These are phyloP conservation scores for Ectropis grisescens DNA, from an alignment of 1,140 invertebrate species.

Conservation along the genomic window DNA sequence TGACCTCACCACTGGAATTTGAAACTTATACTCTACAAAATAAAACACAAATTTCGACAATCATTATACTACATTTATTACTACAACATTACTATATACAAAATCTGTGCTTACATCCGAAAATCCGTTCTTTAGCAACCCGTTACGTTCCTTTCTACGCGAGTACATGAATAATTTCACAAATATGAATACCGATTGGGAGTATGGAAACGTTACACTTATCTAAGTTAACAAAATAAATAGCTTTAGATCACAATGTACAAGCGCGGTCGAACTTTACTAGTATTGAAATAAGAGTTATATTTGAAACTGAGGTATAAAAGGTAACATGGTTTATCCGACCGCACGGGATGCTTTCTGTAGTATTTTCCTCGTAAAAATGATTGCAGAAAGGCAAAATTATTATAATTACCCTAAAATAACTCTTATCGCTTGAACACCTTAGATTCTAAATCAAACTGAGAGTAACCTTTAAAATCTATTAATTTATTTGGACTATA, in stretches of 20 bases:
- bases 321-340: slow-evolving; percentile 18
- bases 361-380: slow-evolving; percentile 52
- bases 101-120: slow-evolving; percentile 37
- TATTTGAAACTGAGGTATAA: slow-evolving; percentile 7
- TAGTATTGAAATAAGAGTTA: neutral
- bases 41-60: slow-evolving; percentile 45
- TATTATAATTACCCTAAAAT: slow-evolving; percentile 34
- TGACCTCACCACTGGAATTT: too few relatives aligned
- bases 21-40: slow-evolving; percentile 13
- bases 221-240: slow-evolving; percentile 46
- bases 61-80: slow-evolving; percentile 58
- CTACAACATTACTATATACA: slow-evolving; percentile 55
- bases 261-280: slow-evolving; percentile 24
- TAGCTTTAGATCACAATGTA: slow-evolving; percentile 38
- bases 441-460: slow-evolving; percentile 2
- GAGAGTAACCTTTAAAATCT: too few relatives aligned
- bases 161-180: too few relatives aligned
- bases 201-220: slow-evolving; percentile 21
- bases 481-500: too few relatives aligned
- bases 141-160: neutral
- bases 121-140: slow-evolving; percentile 9
- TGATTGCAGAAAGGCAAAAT: slow-evolving; percentile 54
- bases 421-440: slow-evolving; percentile 12
- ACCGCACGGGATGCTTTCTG: slow-evolving; percentile 37
- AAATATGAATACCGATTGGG: slow-evolving; percentile 10